Evolutionary conservation across 2,113 vertebrate genomes (phyloP).

Genomic region (Lontra canadensis): DNA sequence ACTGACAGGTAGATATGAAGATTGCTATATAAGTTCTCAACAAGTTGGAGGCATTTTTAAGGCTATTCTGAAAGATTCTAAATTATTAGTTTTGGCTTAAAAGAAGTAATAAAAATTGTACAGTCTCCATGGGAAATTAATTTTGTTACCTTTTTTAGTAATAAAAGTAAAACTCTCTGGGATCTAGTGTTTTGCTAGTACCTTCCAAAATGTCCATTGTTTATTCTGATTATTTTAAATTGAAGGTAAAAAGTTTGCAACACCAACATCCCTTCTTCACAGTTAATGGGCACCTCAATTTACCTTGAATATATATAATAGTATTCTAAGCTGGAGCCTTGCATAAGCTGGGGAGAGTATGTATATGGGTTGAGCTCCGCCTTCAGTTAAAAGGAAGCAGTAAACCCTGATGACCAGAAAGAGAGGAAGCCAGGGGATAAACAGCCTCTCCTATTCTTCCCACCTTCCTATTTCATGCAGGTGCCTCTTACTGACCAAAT

Average conservation of each 20-base stretch:
- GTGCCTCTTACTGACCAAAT: not conserved
- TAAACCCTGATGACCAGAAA: not conserved
- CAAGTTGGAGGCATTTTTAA: conserved; percentile 52
- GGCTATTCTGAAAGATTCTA: conserved; percentile 46
- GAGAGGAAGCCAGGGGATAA: not conserved
- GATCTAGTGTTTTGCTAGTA: conserved; percentile 27
- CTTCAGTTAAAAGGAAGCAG: not conserved
- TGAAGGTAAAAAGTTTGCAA: conserved; percentile 44
- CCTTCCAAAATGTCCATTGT: conserved; percentile 18
- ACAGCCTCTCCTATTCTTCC: not conserved
- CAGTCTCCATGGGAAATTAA: conserved; percentile 53
- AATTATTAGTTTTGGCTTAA: conserved; percentile 63
- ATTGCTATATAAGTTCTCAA: not conserved
- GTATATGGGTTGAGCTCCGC: not conserved
- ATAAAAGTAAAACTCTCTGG: conserved; percentile 55
- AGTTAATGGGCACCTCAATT: conserved; percentile 13
- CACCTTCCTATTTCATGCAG: not conserved
- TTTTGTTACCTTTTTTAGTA: conserved; percentile 52
- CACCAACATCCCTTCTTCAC: conserved; percentile 34
- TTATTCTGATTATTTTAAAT: conserved; percentile 51
- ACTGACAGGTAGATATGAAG: conserved; percentile 6
- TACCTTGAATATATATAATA: conserved; percentile 9
- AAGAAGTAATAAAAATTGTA: conserved; percentile 59
- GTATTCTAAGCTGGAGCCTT: conserved; percentile 1
- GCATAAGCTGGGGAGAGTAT: not conserved